Evolutionary conservation across 2,888 invertebrate genomes (phyloP).

Genomic region (Brenthis ino): DNA sequence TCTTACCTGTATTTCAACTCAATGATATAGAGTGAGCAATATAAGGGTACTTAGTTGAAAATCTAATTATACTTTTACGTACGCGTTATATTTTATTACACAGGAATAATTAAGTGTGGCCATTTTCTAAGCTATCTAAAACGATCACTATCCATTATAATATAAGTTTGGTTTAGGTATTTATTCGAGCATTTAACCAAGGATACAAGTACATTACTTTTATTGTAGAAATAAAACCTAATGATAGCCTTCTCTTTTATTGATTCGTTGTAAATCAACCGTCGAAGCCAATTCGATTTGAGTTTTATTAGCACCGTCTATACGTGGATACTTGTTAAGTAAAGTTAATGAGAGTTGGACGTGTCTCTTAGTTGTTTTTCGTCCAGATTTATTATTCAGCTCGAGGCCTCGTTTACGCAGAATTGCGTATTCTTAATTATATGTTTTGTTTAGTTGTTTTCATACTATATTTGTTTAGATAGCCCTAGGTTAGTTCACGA

Average conservation of each 20-base stretch:
- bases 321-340: constrained; percentile 68
- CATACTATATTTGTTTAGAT: too few species aligned
- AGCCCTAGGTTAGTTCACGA: too few species aligned
- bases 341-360: constrained; percentile 62
- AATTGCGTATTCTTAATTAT: constrained; percentile 4
- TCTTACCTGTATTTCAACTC: neutral
- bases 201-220: constrained; percentile 74
- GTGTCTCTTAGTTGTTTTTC: constrained; percentile 40
- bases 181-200: constrained; percentile 43
- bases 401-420: constrained; percentile 13
- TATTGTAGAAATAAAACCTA: constrained; percentile 79
- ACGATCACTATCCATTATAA: constrained; percentile 27
- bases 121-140: constrained; percentile 12
- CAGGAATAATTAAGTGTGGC: constrained; percentile 6
- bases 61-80: constrained; percentile 17
- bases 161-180: constrained; percentile 35
- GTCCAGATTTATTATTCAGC: constrained; percentile 31
- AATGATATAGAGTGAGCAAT: neutral
- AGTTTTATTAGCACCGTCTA: constrained; percentile 74
- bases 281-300: constrained; percentile 77
- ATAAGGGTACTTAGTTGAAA: constrained; percentile 1
- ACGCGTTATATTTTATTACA: constrained; percentile 11
- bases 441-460: neutral
- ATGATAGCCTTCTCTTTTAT: constrained; percentile 79
- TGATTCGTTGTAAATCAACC: constrained; percentile 79